A percentile compares a stretch with the other conserved stretches of the same genome.
Conservation (phyloP, 2,797 vertebrate species). For the Propithecus perrieri region DNA sequence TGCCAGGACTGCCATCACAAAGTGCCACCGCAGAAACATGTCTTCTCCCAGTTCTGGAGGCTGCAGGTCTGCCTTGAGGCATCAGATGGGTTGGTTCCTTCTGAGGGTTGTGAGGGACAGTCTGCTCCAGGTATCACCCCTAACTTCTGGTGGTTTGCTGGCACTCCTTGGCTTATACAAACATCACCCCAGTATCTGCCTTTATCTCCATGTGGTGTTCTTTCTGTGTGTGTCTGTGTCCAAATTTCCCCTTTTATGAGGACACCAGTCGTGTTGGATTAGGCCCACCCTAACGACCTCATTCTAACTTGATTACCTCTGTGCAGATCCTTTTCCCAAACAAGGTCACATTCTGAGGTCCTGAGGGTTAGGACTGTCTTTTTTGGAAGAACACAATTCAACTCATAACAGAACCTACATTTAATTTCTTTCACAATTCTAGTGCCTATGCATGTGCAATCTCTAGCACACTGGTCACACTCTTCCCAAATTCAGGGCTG, state of each 20-base stretch:
- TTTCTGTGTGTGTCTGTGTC: background rate
- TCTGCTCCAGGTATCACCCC: no score
- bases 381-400: background rate
- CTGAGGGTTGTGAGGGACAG: background rate
- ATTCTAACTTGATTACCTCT: background rate
- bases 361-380: background rate
- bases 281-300: background rate
- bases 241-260: background rate
- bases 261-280: background rate
- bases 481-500: background rate
- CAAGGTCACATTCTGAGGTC: background rate
- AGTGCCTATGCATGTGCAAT: rapidly evolving
- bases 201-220: background rate
- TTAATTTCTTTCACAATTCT: background rate
- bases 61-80: background rate
- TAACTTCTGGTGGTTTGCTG: background rate
- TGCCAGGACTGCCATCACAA: background rate
- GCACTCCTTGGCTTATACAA: background rate
- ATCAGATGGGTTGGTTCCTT: background rate
- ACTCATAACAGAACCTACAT: background rate
- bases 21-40: background rate
- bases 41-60: background rate
- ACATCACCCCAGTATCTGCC: background rate
- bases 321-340: background rate
- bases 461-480: no score